Base-by-base conservation (phyloP, 2,888 invertebrate genomes). In the Polietes domitor region DNA sequence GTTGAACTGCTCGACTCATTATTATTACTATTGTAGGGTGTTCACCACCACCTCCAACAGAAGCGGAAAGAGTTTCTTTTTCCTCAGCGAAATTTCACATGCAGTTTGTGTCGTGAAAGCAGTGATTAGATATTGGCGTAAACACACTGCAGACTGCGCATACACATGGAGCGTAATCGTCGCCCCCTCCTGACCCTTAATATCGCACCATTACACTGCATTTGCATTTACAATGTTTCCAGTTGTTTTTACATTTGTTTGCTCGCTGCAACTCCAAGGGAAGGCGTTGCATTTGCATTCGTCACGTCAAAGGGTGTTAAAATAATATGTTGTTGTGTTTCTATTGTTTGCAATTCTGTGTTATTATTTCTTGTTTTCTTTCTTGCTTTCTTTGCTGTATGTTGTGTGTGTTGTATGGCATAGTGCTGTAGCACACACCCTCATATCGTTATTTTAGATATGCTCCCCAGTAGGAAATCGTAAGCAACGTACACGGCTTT, bases 291-390 rank as follows among this genome's bases (percentile, higher is more conserved):
- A 74, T 74, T 74, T 75, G 74, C 74, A n/a, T n/a, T 74, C 74
- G 61, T 70, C 81, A 81, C 77, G 76, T 76, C 77, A 77, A 76
- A 73, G 58, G 73, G 77, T 77, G 81, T 81, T 77, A 73, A 81
- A 73, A 77, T 81, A 68, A 73, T 77, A 58, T 55, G 58, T 81
- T 77, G 53, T 65, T 71, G 24, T 53, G 26, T 50, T 50, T 41
- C 12, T 61, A 15, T 47, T 17, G 75, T 68, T 1, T 37, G 37
- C 12, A 37, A 50, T 63, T 77, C 68, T 41, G 43, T 37, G 24
- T 37, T 37, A 63, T 74, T 71, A 32, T 58, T 53, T n/a, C 72
- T 32, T 32, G 32, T 7, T 32, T 47, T 55, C n/a, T 53, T 41
- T 26, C 6, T 47, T 74, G 55, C 26, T 58, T 58, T 26, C 26